A percentile compares a stretch with the other conserved stretches of the same genome.
Evolutionary conservation across 2,113 vertebrate genomes (phyloP).

Genomic region (Okapia johnstoni): DNA sequence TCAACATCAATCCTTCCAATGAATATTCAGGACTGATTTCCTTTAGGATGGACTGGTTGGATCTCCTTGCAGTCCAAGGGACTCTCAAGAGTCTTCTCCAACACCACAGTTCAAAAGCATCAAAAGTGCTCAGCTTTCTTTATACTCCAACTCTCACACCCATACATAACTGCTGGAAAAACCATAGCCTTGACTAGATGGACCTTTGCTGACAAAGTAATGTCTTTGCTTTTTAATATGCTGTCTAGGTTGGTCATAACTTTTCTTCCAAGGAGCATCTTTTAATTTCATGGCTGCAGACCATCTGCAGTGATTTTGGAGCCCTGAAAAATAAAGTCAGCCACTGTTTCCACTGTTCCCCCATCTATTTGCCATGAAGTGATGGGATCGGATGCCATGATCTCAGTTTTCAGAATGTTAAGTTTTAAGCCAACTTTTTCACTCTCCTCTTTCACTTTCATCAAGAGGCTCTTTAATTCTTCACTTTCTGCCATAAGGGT

Average conservation of each 20-base stretch:
- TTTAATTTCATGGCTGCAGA: background rate
- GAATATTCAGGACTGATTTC: background rate
- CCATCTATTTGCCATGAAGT: background rate
- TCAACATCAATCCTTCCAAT: background rate
- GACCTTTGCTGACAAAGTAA: background rate
- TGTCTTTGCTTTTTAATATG: background rate
- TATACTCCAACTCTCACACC: background rate
- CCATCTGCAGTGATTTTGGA: background rate
- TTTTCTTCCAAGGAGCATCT: background rate
- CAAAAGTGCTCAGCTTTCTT: rapidly evolving
- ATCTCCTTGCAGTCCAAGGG: background rate
- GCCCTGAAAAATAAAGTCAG: rapidly evolving
- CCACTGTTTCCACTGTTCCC: background rate
- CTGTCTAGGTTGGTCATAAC: background rate
- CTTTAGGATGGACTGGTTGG: background rate
- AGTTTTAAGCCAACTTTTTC: background rate
- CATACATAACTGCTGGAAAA: background rate
- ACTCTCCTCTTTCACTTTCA: background rate
- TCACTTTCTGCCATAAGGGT: background rate
- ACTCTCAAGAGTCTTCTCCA: background rate
- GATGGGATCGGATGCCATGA: background rate
- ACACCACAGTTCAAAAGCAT: background rate
- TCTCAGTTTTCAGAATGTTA: background rate
- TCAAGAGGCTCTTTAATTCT: background rate
- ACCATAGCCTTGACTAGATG: background rate